phyloP scores from a whole-genome alignment of 2,888 invertebrate genomes.

The Scaptodrosophila latifasciaeformis region DNA sequence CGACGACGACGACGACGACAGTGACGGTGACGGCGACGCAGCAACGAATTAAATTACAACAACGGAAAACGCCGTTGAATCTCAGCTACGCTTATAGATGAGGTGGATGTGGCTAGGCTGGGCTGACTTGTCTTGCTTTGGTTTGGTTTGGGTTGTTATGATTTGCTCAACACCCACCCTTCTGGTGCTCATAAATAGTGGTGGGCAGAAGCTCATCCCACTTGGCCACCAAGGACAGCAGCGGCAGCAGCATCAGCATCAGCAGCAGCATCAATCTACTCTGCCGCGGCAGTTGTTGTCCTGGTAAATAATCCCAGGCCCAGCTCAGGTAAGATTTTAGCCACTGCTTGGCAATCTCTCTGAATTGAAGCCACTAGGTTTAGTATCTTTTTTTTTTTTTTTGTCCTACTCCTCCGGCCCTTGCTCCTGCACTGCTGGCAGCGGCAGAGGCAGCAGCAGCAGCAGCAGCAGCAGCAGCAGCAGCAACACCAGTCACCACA shows the following conservation, averaged over 20 bases:
- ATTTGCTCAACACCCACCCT: slow-evolving; percentile 37
- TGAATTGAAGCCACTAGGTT: slow-evolving; percentile 1
- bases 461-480: no score
- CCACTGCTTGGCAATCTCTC: slow-evolving; percentile 1
- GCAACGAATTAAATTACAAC: slow-evolving; percentile 58
- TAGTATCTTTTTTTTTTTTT: slow-evolving; percentile 1
- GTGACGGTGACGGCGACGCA: slow-evolving; percentile 49
- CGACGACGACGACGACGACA: slow-evolving; percentile 43
- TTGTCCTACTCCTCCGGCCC: no score
- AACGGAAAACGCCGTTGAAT: slow-evolving; percentile 27
- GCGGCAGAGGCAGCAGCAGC: no score
- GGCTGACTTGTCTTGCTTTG: no score
- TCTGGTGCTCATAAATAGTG: no score
- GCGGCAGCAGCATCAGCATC: no score
- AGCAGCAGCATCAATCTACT: slow-evolving; percentile 1
- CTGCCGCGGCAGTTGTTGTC: not conserved
- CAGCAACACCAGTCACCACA: no score
- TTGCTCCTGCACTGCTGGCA: no score
- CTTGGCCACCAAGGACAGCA: no score
- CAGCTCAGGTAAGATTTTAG: slow-evolving; percentile 1
- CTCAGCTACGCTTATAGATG: slow-evolving; percentile 14
- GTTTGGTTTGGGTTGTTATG: slow-evolving; percentile 62
- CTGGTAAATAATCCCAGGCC: slow-evolving; percentile 5
- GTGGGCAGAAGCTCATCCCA: no score
- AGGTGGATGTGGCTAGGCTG: slow-evolving; percentile 7